Percentiles rank a stretch among this genome's conserved stretches.
phyloP scores from a whole-genome alignment of 1,140 invertebrate genomes.

The Condylostylus longicornis region DNA sequence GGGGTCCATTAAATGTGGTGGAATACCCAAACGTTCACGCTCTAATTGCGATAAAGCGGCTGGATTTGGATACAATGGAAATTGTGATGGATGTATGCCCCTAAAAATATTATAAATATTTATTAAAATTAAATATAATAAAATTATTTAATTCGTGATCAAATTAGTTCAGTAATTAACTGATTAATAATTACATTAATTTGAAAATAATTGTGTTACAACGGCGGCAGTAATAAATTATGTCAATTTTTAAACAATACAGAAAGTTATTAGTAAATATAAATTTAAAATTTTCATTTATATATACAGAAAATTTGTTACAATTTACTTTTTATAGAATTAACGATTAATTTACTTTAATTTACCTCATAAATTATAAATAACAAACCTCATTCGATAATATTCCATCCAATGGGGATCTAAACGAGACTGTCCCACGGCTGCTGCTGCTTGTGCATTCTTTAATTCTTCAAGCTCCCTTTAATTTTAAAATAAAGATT shows the following conservation, averaged over 20 bases:
- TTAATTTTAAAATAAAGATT: slow-evolving; percentile 11
- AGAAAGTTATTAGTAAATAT: no score
- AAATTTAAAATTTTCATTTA: no score
- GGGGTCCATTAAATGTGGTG: slow-evolving; percentile 40
- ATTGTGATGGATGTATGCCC: slow-evolving; percentile 42
- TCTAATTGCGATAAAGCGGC: slow-evolving; percentile 66
- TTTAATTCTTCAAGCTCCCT: slow-evolving; percentile 67
- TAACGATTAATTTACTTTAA: no score
- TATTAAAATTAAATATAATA: background rate
- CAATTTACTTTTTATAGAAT: no score
- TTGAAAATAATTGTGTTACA: no score
- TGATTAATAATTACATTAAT: no score
- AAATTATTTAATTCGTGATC: no score
- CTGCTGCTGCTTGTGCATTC: slow-evolving; percentile 44
- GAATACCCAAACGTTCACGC: slow-evolving; percentile 69
- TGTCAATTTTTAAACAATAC: no score
- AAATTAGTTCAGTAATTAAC: no score
- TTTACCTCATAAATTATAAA: slow-evolving; percentile 29
- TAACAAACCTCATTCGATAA: slow-evolving; percentile 48
- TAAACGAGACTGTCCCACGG: slow-evolving; percentile 43
- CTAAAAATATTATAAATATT: slow-evolving; percentile 28
- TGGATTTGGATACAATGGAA: slow-evolving; percentile 42
- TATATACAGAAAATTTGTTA: no score
- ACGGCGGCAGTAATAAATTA: no score
- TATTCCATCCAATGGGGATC: slow-evolving; percentile 87